Evolutionary conservation across 2,888 invertebrate species (phyloP), one percentile per base, ranked within the genome.

Genomic region (Erebia palarica): DNA sequence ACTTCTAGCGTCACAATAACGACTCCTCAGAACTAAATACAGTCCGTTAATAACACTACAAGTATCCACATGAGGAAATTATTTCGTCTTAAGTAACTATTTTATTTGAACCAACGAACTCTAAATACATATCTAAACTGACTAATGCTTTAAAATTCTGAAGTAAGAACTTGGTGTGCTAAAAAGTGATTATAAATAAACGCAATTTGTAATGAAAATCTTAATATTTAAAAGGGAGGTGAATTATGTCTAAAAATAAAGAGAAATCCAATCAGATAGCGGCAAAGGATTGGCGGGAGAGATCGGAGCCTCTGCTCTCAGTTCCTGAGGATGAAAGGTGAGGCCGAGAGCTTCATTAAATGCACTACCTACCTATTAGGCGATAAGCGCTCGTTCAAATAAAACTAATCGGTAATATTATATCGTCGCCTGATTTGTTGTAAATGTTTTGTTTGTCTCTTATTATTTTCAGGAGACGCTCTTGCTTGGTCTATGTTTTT

Each of bases 261-360:
- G 90, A 91, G 77, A 92, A 88, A 88, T 84, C 85, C 78, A 89
- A 86, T 87, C 88, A 86, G 80, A 89, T 83, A 80, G 82, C 83
- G 78, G 68, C 71, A 73, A 89, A 84, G 80, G 90, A 90, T 78
- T 81, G 88, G 85, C 86, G 89, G 77, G 89, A 90, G 80, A 86
- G 88, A 78, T 84, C 87, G 57, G 92, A 91, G 76, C 88, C 90
- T 78, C 86, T 92, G 75, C 82, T 91, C 65, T 83, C 88, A 21
- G 91, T 91, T 83, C 91, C 92, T 90, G 93, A 92, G 80, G 90
- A 91, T 91, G 92, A 92, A 91, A 91, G 92, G 93, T 92, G 88
- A 93, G 91, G 85, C 84, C 81, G 80, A 77, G 80, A 79, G 88
- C 83, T 89, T 92, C 90, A 90, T 91, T 92, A 91, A 87, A 84